Evolutionary conservation across 2,888 invertebrate species (phyloP), one percentile per base, ranked within the genome.

Genomic region (Acanthopleura granulata): DNA sequence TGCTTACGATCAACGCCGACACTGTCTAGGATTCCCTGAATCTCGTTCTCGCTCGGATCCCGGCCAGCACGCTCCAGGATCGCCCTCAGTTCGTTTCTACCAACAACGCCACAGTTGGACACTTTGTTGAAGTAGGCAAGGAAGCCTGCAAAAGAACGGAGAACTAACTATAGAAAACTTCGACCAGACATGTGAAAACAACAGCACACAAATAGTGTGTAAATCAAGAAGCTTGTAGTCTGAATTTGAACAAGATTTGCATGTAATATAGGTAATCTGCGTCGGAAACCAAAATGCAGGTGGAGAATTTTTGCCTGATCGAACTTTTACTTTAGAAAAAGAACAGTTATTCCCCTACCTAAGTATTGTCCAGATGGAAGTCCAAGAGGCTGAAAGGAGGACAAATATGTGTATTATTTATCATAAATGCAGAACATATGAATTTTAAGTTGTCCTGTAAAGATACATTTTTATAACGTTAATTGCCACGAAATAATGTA

Each of bases 41-140:
- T 25, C 30, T 69, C 69, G 18, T 12, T 30, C 9, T 69, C 69
- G 16, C n/a, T 25, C 25, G 69, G 69, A 29, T 69, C 30, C 16
- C 69, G 4, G 25, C 69, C 69, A 16, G 69, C 69, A 6, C 27
- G 16, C 27, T 69, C 25, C 30, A 69, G 69, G 22, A 69, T 69
- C 18, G 69, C 69, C 25, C 69, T 69, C 69, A 69, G 27, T 27
- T 69, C 69, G 14, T 69, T 69, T n/a, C 30, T 69, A 18, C 69
- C 69, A 27, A 69, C 25, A 1, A 29, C 69, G 16, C 30, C 69
- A 27, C 25, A 16, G 18, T 22, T 27, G 30, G 69, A 69, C 27
- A 30, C 30, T 25, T 18, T 25, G 27, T 69, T 69, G 69, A 69
- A 69, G 27, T 29, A 69, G 30, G 25, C 69, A 11, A 69, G 30